These are phyloP conservation scores for Fistularia tabacaria DNA, from an alignment of 2,797 vertebrate species.

Conservation along the genomic window DNA sequence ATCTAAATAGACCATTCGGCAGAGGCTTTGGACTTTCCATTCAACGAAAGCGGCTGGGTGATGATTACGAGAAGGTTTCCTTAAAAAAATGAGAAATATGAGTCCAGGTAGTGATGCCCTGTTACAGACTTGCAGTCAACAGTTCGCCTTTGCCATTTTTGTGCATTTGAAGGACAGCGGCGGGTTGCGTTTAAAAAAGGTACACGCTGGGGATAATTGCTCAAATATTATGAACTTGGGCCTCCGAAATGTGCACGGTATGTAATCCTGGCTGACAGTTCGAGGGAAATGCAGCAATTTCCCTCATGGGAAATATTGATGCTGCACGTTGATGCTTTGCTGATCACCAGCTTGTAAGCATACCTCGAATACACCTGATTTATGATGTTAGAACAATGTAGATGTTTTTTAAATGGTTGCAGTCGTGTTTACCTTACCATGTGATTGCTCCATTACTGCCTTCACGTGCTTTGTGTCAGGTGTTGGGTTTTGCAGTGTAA, in stretches of 20 bases:
- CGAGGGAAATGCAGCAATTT: neutral
- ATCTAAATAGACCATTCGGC: neutral
- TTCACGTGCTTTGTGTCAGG: slow-evolving; percentile 55
- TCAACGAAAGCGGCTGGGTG: slow-evolving; percentile 1
- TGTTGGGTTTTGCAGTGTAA: slow-evolving; percentile 48
- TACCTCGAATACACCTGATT: neutral
- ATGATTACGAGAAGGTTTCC: neutral
- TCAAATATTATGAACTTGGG: slow-evolving; percentile 25
- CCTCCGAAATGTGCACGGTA: slow-evolving; percentile 21
- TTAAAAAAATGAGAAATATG: slow-evolving; percentile 1
- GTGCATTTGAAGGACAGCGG: neutral
- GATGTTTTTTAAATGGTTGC: neutral
- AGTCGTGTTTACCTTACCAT: too few species aligned
- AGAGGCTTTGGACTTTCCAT: neutral
- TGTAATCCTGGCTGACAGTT: slow-evolving; percentile 10
- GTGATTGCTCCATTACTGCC: neutral
- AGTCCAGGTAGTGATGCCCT: neutral
- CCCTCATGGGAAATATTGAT: neutral
- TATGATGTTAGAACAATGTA: neutral
- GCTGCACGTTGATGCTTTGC: neutral
- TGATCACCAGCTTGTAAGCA: too few species aligned
- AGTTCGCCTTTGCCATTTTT: slow-evolving; percentile 5
- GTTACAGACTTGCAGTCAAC: slow-evolving; percentile 5
- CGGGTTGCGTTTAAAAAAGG: slow-evolving; percentile 14
- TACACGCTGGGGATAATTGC: slow-evolving; percentile 19